Base-by-base conservation (phyloP, 2,888 invertebrate genomes). In the Chrysolina americana region DNA sequence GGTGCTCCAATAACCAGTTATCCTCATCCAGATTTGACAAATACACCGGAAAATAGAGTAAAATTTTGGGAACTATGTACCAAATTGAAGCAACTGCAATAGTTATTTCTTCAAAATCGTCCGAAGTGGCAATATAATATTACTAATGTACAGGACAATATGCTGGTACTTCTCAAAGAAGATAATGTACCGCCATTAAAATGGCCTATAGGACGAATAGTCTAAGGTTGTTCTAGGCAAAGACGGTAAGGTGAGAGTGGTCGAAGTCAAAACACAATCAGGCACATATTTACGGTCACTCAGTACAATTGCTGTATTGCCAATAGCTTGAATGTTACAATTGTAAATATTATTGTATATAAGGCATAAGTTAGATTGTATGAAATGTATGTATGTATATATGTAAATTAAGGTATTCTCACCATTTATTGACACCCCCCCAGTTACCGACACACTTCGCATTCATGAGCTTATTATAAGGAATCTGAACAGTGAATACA, bases 51-150 rank as follows among this genome's bases (percentile, higher is more conserved):
- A 13, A 80, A 80, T 59, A 70, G 76, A 5, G 65, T 83, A 10
- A 41, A 53, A 6, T 65, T 79, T 8, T 83, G 78, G 78, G 79
- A 85, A 65, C 56, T 64, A 2, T 10, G 81, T 1, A 78, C 80
- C 41, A 65, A 77, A 53, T 28, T 80, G 8, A 44, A 65, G n/a
- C 82, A 83, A 47, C 72, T 64, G 63, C 2, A 41, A 50, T 21
- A 83, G 84, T 56, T 85, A 84, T 53, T 63, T 2, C 75, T 85
- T 1, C 83, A 84, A 70, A 66, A 28, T 48, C 11, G 76, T n/a
- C 68, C 68, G 0, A 81, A 79, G 65, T 81, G 76, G 78, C 66
- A 75, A 21, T 19, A 65, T 44, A 11, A 44, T 0, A 21, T 17
- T 65, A 17, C 17, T 41, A 65, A 65, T 15, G 41, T 44, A 17